phyloP scores from a whole-genome alignment of 2,888 invertebrate genomes.

The Limnephilus lunatus region DNA sequence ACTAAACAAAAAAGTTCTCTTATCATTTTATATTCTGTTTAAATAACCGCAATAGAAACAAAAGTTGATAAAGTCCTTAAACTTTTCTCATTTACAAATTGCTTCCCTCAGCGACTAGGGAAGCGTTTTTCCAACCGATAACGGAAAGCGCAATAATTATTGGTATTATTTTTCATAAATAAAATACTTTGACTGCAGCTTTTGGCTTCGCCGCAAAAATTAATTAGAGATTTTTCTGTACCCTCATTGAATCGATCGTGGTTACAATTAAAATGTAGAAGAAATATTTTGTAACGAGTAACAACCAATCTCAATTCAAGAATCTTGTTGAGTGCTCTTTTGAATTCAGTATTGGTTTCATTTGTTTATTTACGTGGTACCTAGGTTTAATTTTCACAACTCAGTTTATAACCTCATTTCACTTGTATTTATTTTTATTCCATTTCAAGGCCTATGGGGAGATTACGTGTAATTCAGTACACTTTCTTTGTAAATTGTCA shows the following conservation, averaged over 20 bases:
- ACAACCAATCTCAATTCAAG: background rate
- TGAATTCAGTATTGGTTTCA: too few relatives aligned
- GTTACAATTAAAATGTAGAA: background rate
- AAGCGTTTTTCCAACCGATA: background rate
- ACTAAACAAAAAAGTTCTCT: slow-evolving; percentile 51
- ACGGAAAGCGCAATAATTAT: background rate
- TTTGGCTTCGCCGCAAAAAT: background rate
- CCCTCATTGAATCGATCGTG: background rate
- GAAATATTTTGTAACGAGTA: background rate
- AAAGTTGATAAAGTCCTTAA: slow-evolving; percentile 61
- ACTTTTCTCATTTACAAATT: slow-evolving; percentile 64
- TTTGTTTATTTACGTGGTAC: too few relatives aligned
- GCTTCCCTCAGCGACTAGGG: slow-evolving; percentile 47
- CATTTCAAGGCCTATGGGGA: too few relatives aligned
- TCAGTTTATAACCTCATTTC: too few relatives aligned
- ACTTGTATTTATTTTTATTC: too few relatives aligned
- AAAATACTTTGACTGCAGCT: background rate
- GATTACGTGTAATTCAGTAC: too few relatives aligned
- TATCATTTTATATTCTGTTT: slow-evolving; percentile 60
- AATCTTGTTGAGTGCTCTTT: background rate
- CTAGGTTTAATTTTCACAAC: too few relatives aligned
- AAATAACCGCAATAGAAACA: slow-evolving; percentile 62
- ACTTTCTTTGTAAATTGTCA: too few relatives aligned
- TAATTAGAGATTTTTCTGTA: background rate
- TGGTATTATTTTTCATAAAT: background rate